A percentile compares a stretch with the other conserved stretches of the same genome.
phyloP scores from a whole-genome alignment of 2,797 vertebrate species.

The Lutjanus argentimaculatus region DNA sequence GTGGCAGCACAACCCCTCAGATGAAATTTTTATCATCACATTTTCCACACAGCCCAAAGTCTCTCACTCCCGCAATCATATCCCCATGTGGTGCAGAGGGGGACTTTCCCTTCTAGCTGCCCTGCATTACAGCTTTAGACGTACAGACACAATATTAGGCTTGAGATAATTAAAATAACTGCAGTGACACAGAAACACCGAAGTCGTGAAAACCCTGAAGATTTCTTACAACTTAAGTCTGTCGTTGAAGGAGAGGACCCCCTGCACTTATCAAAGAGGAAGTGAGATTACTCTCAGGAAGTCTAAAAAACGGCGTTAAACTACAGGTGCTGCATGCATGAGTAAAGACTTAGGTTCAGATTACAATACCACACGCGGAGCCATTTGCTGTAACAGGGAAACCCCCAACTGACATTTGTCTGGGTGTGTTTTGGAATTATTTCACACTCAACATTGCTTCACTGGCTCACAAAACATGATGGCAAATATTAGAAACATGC shows the following conservation, averaged over 20 bases:
- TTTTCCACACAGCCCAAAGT: slow-evolving; percentile 39
- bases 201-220: neutral
- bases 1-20: neutral
- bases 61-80: slow-evolving; percentile 10
- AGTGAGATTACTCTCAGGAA: slow-evolving; percentile 74
- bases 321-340: slow-evolving; percentile 47
- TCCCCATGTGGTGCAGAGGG: slow-evolving; percentile 25
- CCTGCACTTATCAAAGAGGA: slow-evolving; percentile 41
- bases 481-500: neutral
- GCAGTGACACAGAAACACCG: neutral
- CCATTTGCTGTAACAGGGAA: slow-evolving; percentile 15
- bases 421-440: slow-evolving; percentile 48
- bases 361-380: neutral
- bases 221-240: neutral
- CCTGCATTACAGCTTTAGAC: neutral
- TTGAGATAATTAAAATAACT: neutral
- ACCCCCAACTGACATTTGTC: slow-evolving; percentile 14
- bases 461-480: neutral
- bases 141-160: neutral
- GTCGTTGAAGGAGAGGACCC: neutral
- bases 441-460: slow-evolving; percentile 11
- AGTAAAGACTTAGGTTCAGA: neutral
- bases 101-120: slow-evolving; percentile 43
- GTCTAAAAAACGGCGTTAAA: slow-evolving; percentile 38
- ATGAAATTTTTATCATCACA: slow-evolving; percentile 29